Evolutionary conservation across 2,888 invertebrate species (phyloP), one percentile per base, ranked within the genome.

Genomic region (Drosophila phalerata): DNA sequence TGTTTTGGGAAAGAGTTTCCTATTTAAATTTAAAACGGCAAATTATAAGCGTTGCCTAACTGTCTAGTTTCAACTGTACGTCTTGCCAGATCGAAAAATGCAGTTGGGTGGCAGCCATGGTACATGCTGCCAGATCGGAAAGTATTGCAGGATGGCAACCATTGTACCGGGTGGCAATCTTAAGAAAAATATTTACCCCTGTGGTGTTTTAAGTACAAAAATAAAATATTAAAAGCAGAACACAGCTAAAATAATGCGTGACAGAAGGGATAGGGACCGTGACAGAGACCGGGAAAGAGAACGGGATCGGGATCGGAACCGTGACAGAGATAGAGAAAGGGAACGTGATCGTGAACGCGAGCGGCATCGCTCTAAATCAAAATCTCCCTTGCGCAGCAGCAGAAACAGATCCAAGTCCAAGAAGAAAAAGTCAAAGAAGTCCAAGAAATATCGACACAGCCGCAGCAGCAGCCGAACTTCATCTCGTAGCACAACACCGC

Each of bases 341-440:
- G 81, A 90, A 0, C 52, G 88, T 2, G 73, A 78, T 0, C 57
- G 88, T 0, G 88, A 87, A 13, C 65, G 84, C 1, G 79, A 80
- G 3, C 77, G 81, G 11, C 80, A 87, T 40, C 89, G 85, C 4
- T 90, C 91, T 10, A 90, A 88, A 53, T 85, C 89, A 0, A 80
- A 80, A 17, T 73, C 78, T 11, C 81, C 80, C 1, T 37, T 63
- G 22, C 75, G 80, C 8, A 79, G 75, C 57, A 81, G 68, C 51
- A 56, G 69, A 3, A 70, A 73, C 3, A 75, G 82, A 32, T 87
- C 90, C 13, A 89, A 85, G 8, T 85, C 88, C 5, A 92, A 89
- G 42, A 91, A 90, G 13, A 91, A 91, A 48, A 92, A 88, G 57
- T 89, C 87, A 0, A 91, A 90, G 52, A 91, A 91, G 61, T 82